A percentile compares a stretch with the other conserved stretches of the same genome.
These are phyloP conservation scores for Pterostichus madidus DNA, from an alignment of 2,888 invertebrate genomes.

Conservation along the genomic window DNA sequence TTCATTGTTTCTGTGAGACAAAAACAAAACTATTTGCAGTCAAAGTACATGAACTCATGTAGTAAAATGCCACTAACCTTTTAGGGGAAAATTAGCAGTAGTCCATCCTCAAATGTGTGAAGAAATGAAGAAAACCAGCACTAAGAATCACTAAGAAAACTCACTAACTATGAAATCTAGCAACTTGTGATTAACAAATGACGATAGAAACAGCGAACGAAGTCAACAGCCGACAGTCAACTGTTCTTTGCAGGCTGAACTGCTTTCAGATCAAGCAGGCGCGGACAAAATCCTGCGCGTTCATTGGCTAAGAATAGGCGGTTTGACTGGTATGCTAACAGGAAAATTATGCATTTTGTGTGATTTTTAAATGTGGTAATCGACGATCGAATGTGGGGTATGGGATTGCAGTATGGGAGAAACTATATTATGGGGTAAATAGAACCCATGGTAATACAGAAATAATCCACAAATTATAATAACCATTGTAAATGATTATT, in stretches of 20 bases:
- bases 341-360: constrained; percentile 8
- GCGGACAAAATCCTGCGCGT: neutral
- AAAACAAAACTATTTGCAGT: neutral
- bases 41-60: too few species aligned
- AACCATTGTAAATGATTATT: too few species aligned
- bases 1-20: neutral
- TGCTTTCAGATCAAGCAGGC: constrained; percentile 1
- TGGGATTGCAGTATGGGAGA: neutral
- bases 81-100: neutral
- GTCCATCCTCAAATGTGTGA: neutral
- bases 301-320: neutral
- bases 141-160: neutral
- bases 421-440: too few species aligned
- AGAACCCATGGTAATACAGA: too few species aligned
- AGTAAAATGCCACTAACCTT: too few species aligned
- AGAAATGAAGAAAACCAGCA: neutral
- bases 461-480: too few species aligned
- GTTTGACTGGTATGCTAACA: neutral
- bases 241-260: constrained; percentile 4
- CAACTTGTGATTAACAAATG: neutral
- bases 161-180: neutral
- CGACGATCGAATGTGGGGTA: neutral
- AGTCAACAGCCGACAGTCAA: constrained; percentile 19
- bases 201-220: neutral
- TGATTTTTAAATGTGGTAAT: neutral